Percentiles rank a stretch among this genome's conserved stretches.
These are phyloP conservation scores for Rachycentron canadum DNA, from an alignment of 2,797 vertebrate species.

Conservation along the genomic window DNA sequence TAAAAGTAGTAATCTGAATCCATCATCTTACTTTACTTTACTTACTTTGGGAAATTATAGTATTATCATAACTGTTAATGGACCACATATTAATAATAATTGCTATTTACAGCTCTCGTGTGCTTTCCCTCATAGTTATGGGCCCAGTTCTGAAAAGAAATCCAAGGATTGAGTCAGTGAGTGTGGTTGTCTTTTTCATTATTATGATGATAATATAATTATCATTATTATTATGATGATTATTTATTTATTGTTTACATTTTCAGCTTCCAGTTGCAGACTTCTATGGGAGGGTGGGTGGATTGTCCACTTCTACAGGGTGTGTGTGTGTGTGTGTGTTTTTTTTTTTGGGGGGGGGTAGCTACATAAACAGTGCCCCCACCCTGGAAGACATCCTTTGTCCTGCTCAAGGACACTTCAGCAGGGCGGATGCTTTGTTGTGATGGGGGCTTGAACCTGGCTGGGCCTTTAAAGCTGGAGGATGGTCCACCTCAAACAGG, in stretches of 20 bases:
- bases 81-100: neutral
- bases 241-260: neutral
- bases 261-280: neutral
- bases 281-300: neutral
- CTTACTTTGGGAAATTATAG: neutral
- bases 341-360: no score
- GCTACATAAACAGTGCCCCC: conserved; percentile 20
- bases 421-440: conserved; percentile 54
- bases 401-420: conserved; percentile 72
- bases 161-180: neutral
- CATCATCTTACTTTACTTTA: no score
- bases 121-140: neutral
- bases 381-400: conserved; percentile 25
- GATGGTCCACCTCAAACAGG: neutral
- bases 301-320: no score
- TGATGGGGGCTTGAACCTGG: conserved; percentile 22
- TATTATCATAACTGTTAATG: neutral
- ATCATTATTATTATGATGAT: neutral
- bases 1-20: neutral
- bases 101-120: neutral
- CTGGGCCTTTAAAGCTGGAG: conserved; percentile 21
- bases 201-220: neutral
- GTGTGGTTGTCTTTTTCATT: neutral
- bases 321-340: no score
- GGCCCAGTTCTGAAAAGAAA: neutral